Evolutionary conservation across 2,113 vertebrate genomes (phyloP).

Genomic region (Amblyornis subalaris): DNA sequence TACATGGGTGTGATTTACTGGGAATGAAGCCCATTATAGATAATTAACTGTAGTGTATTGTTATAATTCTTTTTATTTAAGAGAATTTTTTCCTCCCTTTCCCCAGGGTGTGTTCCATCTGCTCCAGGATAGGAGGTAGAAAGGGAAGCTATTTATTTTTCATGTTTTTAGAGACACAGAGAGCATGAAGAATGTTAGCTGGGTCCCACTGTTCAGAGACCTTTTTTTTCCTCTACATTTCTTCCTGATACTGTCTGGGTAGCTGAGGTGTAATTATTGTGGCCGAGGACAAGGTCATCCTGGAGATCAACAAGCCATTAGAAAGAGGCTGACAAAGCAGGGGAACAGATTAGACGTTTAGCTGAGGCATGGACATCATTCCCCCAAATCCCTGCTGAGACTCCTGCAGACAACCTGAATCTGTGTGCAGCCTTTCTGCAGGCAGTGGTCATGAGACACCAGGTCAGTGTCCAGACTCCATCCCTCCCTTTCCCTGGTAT

Average conservation of each 20-base stretch:
- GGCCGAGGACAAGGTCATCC: neutral
- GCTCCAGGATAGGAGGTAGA: neutral
- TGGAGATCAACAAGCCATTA: neutral
- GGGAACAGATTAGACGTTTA: neutral
- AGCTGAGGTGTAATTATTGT: neutral
- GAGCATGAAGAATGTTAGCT: neutral
- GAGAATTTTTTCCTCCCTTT: neutral
- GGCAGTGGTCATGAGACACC: neutral
- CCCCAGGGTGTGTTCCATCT: conserved; percentile 1
- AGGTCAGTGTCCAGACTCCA: neutral
- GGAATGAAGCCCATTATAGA: neutral
- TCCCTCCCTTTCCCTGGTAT: neutral
- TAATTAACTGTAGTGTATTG: conserved; percentile 6
- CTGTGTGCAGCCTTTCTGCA: fast-evolving
- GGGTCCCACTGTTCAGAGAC: neutral
- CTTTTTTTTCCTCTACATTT: neutral
- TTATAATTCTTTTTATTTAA: neutral
- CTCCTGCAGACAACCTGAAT: fast-evolving
- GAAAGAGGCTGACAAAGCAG: neutral
- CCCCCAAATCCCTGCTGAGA: neutral
- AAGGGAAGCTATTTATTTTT: conserved; percentile 12
- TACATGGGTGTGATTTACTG: neutral
- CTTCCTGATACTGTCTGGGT: neutral
- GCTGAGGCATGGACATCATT: neutral
- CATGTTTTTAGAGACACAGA: conserved; percentile 11